Evolutionary conservation across 2,113 vertebrate species (phyloP).

Genomic region (Brachyhypopomus occidentalis): DNA sequence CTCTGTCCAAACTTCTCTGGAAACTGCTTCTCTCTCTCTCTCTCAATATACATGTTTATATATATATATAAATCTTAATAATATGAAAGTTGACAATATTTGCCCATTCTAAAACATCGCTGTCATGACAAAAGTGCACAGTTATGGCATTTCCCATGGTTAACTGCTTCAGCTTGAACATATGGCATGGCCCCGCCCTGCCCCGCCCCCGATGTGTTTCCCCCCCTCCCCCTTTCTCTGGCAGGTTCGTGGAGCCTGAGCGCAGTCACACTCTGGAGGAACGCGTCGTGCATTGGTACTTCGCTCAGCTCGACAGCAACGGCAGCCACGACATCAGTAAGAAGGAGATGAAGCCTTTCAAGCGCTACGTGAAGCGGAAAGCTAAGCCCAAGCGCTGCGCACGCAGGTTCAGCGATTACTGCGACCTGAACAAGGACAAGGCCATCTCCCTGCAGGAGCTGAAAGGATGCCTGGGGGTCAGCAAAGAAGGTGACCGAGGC

Average conservation of each 20-base stretch:
- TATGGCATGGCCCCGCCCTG: background rate
- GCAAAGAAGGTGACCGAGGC: slow-evolving; percentile 83
- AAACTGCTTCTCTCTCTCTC: too few relatives aligned
- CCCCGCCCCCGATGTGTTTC: slow-evolving; percentile 18
- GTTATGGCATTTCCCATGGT: too few relatives aligned
- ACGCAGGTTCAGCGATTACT: slow-evolving; percentile 95
- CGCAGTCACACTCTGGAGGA: slow-evolving; percentile 96
- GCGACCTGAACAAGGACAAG: slow-evolving; percentile 96
- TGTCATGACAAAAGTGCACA: too few relatives aligned
- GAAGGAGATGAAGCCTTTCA: slow-evolving; percentile 95
- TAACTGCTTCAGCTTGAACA: background rate
- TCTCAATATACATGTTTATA: too few relatives aligned
- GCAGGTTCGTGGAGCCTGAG: slow-evolving; percentile 94
- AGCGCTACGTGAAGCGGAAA: slow-evolving; percentile 97
- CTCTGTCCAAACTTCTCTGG: too few relatives aligned
- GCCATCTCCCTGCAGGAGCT: slow-evolving; percentile 91
- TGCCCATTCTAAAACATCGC: too few relatives aligned
- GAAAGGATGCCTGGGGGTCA: slow-evolving; percentile 95
- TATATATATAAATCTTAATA: too few relatives aligned
- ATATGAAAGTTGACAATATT: too few relatives aligned
- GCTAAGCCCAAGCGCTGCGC: slow-evolving; percentile 97
- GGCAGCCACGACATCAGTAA: slow-evolving; percentile 93
- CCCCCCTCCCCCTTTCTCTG: slow-evolving; percentile 2
- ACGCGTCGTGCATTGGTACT: slow-evolving; percentile 97
- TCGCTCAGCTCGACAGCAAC: slow-evolving; percentile 94